phyloP scores from a whole-genome alignment of 2,888 invertebrate species.

The Nezara viridula region DNA sequence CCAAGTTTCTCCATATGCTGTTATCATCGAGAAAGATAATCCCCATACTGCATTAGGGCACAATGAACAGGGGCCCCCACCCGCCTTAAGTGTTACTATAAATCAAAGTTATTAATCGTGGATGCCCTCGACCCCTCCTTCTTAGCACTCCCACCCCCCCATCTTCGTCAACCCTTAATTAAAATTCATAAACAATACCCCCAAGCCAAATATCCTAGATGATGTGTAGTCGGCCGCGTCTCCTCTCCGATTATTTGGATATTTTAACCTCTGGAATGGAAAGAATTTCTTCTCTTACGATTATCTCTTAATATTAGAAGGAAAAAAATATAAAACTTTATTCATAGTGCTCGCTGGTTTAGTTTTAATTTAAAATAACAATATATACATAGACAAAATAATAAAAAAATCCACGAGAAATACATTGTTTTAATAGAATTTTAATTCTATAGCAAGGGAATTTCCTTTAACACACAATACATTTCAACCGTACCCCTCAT shows the following conservation, averaged over 20 bases:
- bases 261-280: background rate
- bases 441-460: too few relatives aligned
- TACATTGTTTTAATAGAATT: too few relatives aligned
- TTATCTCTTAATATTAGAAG: too few relatives aligned
- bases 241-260: slow-evolving; percentile 6
- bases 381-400: too few relatives aligned
- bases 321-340: too few relatives aligned
- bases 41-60: slow-evolving; percentile 54
- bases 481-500: too few relatives aligned
- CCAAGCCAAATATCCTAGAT: slow-evolving; percentile 53
- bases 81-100: slow-evolving; percentile 59
- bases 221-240: slow-evolving; percentile 41
- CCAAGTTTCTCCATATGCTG: slow-evolving; percentile 58
- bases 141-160: slow-evolving; percentile 33
- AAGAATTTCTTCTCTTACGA: background rate
- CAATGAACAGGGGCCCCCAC: slow-evolving; percentile 52
- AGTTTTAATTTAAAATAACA: too few relatives aligned
- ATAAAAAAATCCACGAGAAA: too few relatives aligned
- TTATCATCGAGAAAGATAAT: slow-evolving; percentile 58
- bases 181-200: slow-evolving; percentile 57
- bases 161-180: slow-evolving; percentile 56
- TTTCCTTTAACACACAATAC: too few relatives aligned
- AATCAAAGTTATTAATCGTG: slow-evolving; percentile 58
- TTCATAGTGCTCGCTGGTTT: too few relatives aligned
- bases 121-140: slow-evolving; percentile 36